Percentiles rank a stretch among this genome's conserved stretches.
phyloP scores from a whole-genome alignment of 1,140 invertebrate genomes.

The Zaprionus nigranus region DNA sequence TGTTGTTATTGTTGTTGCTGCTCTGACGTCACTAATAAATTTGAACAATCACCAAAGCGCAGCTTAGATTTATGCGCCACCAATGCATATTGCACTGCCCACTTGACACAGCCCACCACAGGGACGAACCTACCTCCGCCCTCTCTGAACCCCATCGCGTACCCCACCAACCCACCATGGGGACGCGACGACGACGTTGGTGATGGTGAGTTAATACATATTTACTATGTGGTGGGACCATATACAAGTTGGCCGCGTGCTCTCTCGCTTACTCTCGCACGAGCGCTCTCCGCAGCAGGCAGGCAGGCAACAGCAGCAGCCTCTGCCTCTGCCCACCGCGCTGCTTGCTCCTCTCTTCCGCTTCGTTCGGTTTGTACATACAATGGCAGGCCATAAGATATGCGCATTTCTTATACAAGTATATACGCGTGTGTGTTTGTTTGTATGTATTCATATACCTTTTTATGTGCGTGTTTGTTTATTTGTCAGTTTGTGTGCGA shows the following conservation, averaged over 20 bases:
- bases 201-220: conserved; percentile 73
- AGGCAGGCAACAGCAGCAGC: background rate
- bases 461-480: conserved; percentile 38
- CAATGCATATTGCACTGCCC: conserved; percentile 46
- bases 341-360: conserved; percentile 37
- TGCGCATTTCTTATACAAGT: conserved; percentile 77
- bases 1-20: conserved; percentile 5
- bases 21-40: conserved; percentile 49
- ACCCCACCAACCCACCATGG: conserved; percentile 38
- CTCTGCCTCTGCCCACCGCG: conserved; percentile 24
- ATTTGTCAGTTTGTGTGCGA: conserved; percentile 60
- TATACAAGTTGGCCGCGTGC: conserved; percentile 65
- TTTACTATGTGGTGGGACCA: conserved; percentile 50
- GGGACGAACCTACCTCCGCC: conserved; percentile 11
- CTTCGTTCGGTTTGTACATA: conserved; percentile 54
- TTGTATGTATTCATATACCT: conserved; percentile 26
- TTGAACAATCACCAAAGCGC: conserved; percentile 34
- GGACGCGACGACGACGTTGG: conserved; percentile 27
- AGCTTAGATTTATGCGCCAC: conserved; percentile 57
- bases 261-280: conserved; percentile 43
- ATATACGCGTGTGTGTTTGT: conserved; percentile 12
- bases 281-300: conserved; percentile 47
- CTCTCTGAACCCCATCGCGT: conserved; percentile 7
- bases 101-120: conserved; percentile 22
- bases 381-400: conserved; percentile 78